Percentiles rank a stretch among this genome's conserved stretches.
Conservation (phyloP, 2,797 vertebrate genomes). For the Hippoglossus hippoglossus region DNA sequence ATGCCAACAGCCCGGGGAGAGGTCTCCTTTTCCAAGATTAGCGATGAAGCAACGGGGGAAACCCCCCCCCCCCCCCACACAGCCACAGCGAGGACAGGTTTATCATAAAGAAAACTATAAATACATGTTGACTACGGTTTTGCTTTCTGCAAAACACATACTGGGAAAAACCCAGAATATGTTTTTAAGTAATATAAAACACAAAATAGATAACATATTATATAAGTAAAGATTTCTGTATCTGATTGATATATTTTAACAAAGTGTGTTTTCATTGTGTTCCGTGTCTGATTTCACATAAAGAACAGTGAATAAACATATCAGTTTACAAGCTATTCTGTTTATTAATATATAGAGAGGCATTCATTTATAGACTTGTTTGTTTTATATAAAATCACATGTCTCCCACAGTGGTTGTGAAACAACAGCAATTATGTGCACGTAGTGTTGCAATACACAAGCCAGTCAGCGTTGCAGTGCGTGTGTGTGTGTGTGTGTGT, state of each 20-base stretch:
- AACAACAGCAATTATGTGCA: constrained; percentile 25
- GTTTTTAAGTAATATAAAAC: too few species aligned
- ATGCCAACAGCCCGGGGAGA: constrained; percentile 42
- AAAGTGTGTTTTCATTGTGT: too few species aligned
- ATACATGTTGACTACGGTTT: background rate
- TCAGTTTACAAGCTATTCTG: background rate
- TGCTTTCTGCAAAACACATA: too few species aligned
- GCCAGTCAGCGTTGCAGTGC: too few species aligned
- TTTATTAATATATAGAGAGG: background rate
- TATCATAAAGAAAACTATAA: background rate
- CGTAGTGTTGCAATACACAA: background rate
- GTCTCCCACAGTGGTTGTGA: constrained; percentile 6
- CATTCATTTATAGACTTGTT: background rate
- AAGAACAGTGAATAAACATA: background rate
- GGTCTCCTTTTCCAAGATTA: constrained; percentile 23
- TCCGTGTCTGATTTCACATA: too few species aligned
- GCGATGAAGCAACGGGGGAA: constrained; percentile 20
- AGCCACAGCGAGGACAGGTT: background rate
- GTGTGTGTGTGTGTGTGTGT: too few species aligned
- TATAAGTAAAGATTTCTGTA: too few species aligned
- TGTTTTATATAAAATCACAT: background rate
- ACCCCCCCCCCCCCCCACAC: background rate
- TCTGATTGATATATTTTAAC: too few species aligned
- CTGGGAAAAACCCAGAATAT: too few species aligned
- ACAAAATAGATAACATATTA: too few species aligned